Conservation (phyloP, 2,888 invertebrate genomes). For the Gymnocheta viridis region DNA sequence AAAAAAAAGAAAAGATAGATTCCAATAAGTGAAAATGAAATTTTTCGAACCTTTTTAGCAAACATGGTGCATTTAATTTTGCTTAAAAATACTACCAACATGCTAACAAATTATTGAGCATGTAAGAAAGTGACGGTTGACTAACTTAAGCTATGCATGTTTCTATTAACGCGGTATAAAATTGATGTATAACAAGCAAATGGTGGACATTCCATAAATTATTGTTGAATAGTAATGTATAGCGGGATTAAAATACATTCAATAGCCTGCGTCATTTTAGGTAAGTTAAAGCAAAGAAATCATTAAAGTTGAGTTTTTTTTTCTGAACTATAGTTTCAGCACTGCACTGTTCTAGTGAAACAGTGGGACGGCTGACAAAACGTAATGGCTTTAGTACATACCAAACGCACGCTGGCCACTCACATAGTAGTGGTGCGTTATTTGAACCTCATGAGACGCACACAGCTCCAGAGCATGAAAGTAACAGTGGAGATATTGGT, state of each 20-base stretch:
- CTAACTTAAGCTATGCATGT: conserved; percentile 54
- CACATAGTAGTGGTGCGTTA: conserved; percentile 61
- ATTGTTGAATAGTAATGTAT: conserved; percentile 70
- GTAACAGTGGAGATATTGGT: conserved; percentile 48
- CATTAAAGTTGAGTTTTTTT: background rate
- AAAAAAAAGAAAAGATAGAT: background rate
- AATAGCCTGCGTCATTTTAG: conserved; percentile 68
- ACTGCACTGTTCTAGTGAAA: conserved; percentile 68
- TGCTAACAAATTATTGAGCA: conserved; percentile 66
- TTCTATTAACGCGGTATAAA: conserved; percentile 60
- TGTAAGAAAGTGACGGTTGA: conserved; percentile 63
- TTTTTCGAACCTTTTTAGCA: conserved; percentile 29
- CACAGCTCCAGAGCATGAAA: conserved; percentile 70
- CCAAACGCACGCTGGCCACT: conserved; percentile 70
- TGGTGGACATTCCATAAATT: conserved; percentile 69
- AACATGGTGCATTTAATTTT: conserved; percentile 50
- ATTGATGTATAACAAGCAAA: conserved; percentile 67
- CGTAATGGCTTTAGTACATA: conserved; percentile 77
- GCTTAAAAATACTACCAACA: conserved; percentile 49
- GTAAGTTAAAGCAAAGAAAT: conserved; percentile 48
- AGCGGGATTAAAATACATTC: conserved; percentile 60
- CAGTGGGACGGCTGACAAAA: conserved; percentile 76
- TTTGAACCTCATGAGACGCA: conserved; percentile 64
- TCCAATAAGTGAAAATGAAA: conserved; percentile 41
- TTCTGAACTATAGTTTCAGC: conserved; percentile 44